Evolutionary conservation across 2,797 vertebrate genomes (phyloP).

Genomic region (Danio tinwini): DNA sequence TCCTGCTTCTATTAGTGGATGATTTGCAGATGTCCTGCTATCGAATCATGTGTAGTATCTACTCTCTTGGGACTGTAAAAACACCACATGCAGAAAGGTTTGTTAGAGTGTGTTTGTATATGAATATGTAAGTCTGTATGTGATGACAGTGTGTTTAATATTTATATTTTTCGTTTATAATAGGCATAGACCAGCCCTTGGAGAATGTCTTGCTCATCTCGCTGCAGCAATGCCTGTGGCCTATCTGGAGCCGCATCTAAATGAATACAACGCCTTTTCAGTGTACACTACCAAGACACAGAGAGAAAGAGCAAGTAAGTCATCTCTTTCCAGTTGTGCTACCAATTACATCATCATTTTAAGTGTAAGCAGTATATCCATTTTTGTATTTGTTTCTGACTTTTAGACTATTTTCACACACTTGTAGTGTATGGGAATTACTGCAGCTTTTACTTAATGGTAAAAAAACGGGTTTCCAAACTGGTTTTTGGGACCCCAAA

Average conservation of each 20-base stretch:
- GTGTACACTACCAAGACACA: conserved; percentile 96
- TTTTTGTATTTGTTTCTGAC: neutral
- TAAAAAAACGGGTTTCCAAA: no score
- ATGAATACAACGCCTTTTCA: conserved; percentile 89
- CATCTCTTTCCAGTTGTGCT: neutral
- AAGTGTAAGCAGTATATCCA: neutral
- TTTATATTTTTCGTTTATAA: neutral
- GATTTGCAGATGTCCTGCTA: conserved; percentile 97
- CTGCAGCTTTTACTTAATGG: no score
- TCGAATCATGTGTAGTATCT: conserved; percentile 94
- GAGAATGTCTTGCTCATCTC: conserved; percentile 91
- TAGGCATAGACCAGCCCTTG: conserved; percentile 90
- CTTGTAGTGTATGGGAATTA: no score
- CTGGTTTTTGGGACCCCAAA: no score
- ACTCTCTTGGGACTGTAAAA: conserved; percentile 93
- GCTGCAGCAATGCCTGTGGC: conserved; percentile 94
- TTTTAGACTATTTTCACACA: no score
- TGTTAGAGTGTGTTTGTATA: conserved; percentile 46
- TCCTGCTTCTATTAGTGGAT: conserved; percentile 80
- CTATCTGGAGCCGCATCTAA: conserved; percentile 88
- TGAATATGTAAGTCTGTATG: neutral
- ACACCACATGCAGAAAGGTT: conserved; percentile 94
- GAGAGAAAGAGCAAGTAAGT: conserved; percentile 90
- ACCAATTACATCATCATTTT: neutral
- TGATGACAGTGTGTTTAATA: neutral